Conservation (phyloP, 2,888 invertebrate species). For the Venusia cambrica region DNA sequence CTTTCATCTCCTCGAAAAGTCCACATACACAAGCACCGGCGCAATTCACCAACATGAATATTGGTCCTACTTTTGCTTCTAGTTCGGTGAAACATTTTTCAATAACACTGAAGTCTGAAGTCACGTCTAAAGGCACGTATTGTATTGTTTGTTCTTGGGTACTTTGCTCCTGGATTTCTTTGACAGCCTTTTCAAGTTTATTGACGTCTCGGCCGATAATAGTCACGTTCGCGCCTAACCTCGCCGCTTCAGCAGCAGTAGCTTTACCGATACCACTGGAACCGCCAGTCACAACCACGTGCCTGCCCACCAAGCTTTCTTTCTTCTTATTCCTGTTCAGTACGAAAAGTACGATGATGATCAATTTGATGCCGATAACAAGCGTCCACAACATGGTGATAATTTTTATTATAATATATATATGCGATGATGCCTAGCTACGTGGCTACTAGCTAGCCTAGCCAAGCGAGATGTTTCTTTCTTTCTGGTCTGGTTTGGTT, state of each 20-base stretch:
- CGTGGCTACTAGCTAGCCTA: no score
- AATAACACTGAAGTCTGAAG: slow-evolving; percentile 82
- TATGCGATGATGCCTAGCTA: no score
- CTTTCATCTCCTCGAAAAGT: slow-evolving; percentile 87
- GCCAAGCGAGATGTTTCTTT: no score
- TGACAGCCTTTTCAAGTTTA: slow-evolving; percentile 83
- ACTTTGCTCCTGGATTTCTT: slow-evolving; percentile 70
- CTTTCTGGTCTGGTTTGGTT: no score
- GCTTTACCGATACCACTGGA: slow-evolving; percentile 97
- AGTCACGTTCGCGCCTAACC: slow-evolving; percentile 93
- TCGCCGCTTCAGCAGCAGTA: slow-evolving; percentile 88
- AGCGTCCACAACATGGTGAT: slow-evolving; percentile 20
- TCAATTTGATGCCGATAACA: slow-evolving; percentile 10
- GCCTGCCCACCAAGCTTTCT: slow-evolving; percentile 68
- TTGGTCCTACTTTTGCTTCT: slow-evolving; percentile 87
- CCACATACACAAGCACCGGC: slow-evolving; percentile 94
- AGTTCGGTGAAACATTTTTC: slow-evolving; percentile 78
- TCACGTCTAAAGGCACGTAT: slow-evolving; percentile 85
- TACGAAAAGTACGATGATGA: slow-evolving; percentile 11
- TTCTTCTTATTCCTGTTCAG: slow-evolving; percentile 44
- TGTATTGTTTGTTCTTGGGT: slow-evolving; percentile 72
- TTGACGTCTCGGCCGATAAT: slow-evolving; percentile 91
- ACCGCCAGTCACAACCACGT: slow-evolving; percentile 93
- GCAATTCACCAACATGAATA: slow-evolving; percentile 95
- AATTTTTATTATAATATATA: no score